A percentile compares a stretch with the other conserved stretches of the same genome.
Evolutionary conservation across 2,113 vertebrate genomes (phyloP).

Genomic region (Onychostruthus taczanowskii): DNA sequence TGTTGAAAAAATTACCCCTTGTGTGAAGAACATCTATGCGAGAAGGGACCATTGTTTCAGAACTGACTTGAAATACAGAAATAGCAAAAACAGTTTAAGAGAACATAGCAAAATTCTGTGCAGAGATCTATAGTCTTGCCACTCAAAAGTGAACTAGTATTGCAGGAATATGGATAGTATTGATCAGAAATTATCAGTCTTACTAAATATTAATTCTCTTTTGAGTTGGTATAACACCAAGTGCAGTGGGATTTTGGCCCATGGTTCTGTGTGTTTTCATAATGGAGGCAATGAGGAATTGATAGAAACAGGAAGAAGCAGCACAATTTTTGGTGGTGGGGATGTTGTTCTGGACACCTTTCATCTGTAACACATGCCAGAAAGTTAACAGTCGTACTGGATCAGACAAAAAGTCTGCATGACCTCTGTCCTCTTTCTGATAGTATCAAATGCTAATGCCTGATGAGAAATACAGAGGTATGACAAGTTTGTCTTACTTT

Average conservation of each 20-base stretch:
- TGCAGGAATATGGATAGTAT: background rate
- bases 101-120: constrained; percentile 1
- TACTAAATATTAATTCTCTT: background rate
- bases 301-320: background rate
- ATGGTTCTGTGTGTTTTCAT: background rate
- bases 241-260: background rate
- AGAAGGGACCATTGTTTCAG: background rate
- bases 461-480: background rate
- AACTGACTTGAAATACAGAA: background rate
- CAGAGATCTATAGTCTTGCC: background rate
- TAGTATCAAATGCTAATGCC: background rate
- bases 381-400: background rate
- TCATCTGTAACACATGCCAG: background rate
- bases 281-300: background rate
- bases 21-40: constrained; percentile 3
- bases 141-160: background rate
- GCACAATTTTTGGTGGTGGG: background rate
- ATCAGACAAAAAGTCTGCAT: background rate
- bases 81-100: constrained; percentile 7
- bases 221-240: background rate
- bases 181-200: background rate
- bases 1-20: background rate
- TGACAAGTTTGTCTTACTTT: background rate
- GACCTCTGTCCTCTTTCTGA: background rate
- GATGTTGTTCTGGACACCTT: background rate